Conservation (phyloP, 2,888 invertebrate species). For the Drosophila austrosaltans region DNA sequence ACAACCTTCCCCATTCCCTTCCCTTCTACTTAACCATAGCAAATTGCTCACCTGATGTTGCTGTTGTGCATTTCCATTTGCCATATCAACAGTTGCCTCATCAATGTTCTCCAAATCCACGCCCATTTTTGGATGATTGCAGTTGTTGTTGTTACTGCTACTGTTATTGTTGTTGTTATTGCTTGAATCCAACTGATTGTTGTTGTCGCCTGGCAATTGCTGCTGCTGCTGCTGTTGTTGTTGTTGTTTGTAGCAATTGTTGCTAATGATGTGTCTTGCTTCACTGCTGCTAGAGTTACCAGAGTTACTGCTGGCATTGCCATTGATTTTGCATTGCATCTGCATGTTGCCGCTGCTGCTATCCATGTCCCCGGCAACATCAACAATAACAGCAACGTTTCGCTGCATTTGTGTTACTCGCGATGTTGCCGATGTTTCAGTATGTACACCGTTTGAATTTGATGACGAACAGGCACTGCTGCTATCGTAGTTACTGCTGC, state of each 20-base stretch:
- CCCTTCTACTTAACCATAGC: neutral
- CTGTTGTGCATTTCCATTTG: slow-evolving; percentile 66
- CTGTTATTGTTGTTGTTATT: slow-evolving; percentile 52
- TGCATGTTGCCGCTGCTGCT: slow-evolving; percentile 38
- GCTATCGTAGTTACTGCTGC: slow-evolving; percentile 77
- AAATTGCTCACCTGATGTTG: slow-evolving; percentile 68
- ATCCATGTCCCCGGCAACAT: slow-evolving; percentile 39
- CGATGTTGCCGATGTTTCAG: slow-evolving; percentile 75
- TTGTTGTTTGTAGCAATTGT: slow-evolving; percentile 72
- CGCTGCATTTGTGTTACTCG: slow-evolving; percentile 81
- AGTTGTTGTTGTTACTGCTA: slow-evolving; percentile 51
- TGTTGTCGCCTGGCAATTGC: slow-evolving; percentile 61
- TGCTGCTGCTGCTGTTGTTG: slow-evolving; percentile 50
- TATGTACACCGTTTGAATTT: slow-evolving; percentile 71
- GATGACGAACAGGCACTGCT: slow-evolving; percentile 77
- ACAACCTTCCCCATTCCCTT: neutral
- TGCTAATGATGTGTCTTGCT: slow-evolving; percentile 66
- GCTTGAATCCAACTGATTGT: slow-evolving; percentile 57
- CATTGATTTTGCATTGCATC: slow-evolving; percentile 79
- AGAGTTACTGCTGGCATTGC: slow-evolving; percentile 45
- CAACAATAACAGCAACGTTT: slow-evolving; percentile 41
- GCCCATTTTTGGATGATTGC: slow-evolving; percentile 48
- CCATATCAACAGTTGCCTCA: slow-evolving; percentile 63
- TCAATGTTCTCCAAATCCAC: slow-evolving; percentile 51
- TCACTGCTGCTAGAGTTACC: slow-evolving; percentile 2